A percentile compares a stretch with the other conserved stretches of the same genome.
These are phyloP conservation scores for Incurvaria masculella DNA, from an alignment of 2,888 invertebrate species.

Conservation along the genomic window DNA sequence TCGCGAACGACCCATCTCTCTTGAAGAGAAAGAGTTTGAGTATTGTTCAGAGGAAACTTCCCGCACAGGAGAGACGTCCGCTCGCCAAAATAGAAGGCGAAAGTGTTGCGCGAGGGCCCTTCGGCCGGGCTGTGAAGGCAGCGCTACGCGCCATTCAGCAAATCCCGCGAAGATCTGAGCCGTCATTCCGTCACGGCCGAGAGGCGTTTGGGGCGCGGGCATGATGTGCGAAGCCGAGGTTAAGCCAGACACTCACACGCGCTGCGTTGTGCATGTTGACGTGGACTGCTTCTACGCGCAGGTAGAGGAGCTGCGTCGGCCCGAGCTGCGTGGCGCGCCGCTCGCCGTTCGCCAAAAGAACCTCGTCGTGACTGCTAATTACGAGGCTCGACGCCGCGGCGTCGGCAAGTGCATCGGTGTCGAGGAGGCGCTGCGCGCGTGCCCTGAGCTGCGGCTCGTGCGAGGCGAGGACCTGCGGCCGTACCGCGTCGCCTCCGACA, in stretches of 20 bases:
- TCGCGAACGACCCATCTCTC: too few species aligned
- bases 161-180: too few species aligned
- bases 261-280: slow-evolving; percentile 70
- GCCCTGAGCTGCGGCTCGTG: slow-evolving; percentile 71
- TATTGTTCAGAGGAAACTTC: too few species aligned
- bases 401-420: slow-evolving; percentile 76
- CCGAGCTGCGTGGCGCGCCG: slow-evolving; percentile 62
- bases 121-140: not conserved
- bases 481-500: slow-evolving; percentile 74
- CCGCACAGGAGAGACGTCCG: too few species aligned
- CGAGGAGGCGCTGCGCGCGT: slow-evolving; percentile 68
- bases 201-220: too few species aligned
- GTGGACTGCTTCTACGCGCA: slow-evolving; percentile 86
- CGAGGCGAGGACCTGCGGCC: slow-evolving; percentile 81
- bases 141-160: not conserved
- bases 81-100: not conserved
- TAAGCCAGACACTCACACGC: too few species aligned
- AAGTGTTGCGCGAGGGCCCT: slow-evolving; percentile 16
- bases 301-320: slow-evolving; percentile 75
- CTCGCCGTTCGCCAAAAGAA: slow-evolving; percentile 83
- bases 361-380: slow-evolving; percentile 82
- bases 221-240: not conserved
- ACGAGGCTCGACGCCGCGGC: slow-evolving; percentile 72
- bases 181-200: too few species aligned
- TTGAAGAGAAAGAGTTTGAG: too few species aligned